A percentile compares a stretch with the other conserved stretches of the same genome.
Evolutionary conservation across 2,888 invertebrate species (phyloP).

Genomic region (Macropis europaea): DNA sequence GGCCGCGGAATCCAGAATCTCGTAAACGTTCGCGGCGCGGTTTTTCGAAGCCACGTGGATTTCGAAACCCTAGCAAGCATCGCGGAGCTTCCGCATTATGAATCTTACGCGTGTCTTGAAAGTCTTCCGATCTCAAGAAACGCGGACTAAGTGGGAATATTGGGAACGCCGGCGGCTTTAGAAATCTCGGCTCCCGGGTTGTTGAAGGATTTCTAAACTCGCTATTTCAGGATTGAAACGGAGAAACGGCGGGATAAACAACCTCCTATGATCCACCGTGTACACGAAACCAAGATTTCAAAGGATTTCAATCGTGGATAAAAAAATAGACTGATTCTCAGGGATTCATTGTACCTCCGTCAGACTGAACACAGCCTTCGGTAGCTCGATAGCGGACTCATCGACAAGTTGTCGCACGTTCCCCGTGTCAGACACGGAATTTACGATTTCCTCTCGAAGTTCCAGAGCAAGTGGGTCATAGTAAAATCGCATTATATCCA

Average conservation of each 20-base stretch:
- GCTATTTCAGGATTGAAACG: too few species aligned
- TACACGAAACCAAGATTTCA: too few species aligned
- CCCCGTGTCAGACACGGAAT: constrained; percentile 16
- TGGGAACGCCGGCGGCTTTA: too few species aligned
- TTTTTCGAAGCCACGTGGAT: neutral
- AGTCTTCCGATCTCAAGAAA: constrained; percentile 39
- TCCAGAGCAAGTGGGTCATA: constrained; percentile 21
- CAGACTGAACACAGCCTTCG: too few species aligned
- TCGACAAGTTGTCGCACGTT: neutral
- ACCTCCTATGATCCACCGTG: too few species aligned
- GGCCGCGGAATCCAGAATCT: neutral
- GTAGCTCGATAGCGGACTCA: too few species aligned
- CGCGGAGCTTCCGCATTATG: neutral
- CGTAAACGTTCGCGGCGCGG: neutral
- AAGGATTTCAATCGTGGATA: too few species aligned
- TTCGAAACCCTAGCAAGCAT: constrained; percentile 33
- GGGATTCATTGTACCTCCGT: too few species aligned
- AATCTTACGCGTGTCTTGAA: constrained; percentile 24
- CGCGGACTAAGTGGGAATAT: neutral
- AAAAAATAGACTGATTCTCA: too few species aligned
- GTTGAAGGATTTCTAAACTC: too few species aligned
- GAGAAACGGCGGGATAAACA: too few species aligned
- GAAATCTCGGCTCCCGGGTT: too few species aligned
- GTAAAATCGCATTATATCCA: constrained; percentile 27
- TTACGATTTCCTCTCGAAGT: constrained; percentile 30